phyloP scores from a whole-genome alignment of 2,113 vertebrate species.

The Pitta sordida region DNA sequence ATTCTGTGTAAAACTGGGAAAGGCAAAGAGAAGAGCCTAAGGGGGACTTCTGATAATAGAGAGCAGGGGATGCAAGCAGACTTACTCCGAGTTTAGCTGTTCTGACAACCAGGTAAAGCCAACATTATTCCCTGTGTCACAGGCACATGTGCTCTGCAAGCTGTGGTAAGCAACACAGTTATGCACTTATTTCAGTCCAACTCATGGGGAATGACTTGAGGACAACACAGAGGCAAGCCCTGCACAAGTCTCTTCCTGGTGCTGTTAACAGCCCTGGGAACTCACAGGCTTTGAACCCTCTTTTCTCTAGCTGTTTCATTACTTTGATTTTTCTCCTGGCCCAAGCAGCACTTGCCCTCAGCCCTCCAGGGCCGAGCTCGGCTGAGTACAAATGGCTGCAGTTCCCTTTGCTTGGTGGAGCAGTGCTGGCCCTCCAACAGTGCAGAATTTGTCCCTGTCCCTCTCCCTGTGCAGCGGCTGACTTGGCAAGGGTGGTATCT shows the following conservation, averaged over 20 bases:
- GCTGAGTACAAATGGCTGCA: not conserved
- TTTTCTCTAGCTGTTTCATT: not conserved
- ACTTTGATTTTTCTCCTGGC: not conserved
- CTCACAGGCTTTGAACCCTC: not conserved
- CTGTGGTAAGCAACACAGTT: not conserved
- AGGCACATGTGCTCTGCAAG: not conserved
- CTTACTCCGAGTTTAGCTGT: not conserved
- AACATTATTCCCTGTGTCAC: not conserved
- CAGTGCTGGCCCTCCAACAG: not conserved
- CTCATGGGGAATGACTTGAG: not conserved
- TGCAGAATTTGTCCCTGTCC: not conserved
- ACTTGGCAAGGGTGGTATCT: not conserved
- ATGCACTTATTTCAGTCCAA: not conserved
- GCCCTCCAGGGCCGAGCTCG: not conserved
- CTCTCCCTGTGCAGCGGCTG: not conserved
- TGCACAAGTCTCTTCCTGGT: not conserved
- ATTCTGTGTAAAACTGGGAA: not conserved
- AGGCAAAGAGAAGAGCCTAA: conserved; percentile 26
- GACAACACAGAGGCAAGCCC: not conserved
- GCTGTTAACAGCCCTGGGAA: not conserved
- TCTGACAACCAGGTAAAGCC: not conserved
- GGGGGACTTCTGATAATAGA: not conserved
- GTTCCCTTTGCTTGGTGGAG: not conserved
- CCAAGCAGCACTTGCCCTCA: not conserved
- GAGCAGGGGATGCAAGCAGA: not conserved